Evolutionary conservation across 2,113 vertebrate species (phyloP).

Genomic region (Cephalopterus ornatus): DNA sequence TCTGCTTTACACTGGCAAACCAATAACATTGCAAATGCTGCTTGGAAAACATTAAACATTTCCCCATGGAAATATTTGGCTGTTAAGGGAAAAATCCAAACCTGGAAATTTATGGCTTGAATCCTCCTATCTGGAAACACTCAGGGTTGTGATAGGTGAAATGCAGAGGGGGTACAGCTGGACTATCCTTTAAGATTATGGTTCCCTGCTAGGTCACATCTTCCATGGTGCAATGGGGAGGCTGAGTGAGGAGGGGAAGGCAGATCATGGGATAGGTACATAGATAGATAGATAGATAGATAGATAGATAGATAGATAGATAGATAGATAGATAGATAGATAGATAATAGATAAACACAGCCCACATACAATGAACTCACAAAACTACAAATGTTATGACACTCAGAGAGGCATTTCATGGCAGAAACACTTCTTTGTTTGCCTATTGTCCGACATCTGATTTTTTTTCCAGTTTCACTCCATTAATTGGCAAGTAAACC

Average conservation of each 20-base stretch:
- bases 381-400: not conserved
- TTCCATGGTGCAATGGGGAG: not conserved
- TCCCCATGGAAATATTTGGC: not conserved
- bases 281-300: not conserved
- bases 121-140: conserved; percentile 3
- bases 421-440: not conserved
- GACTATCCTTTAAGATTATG: not conserved
- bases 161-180: not conserved
- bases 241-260: not conserved
- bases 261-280: not conserved
- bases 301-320: not conserved
- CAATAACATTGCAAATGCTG: not conserved
- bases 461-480: not conserved
- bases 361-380: not conserved
- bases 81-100: not conserved
- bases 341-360: not conserved
- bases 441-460: not conserved
- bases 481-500: not conserved
- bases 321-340: not conserved
- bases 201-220: not conserved
- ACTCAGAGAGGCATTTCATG: not conserved
- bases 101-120: not conserved
- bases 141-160: not conserved
- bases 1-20: conserved; percentile 4
- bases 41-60: conserved; percentile 9